These are phyloP conservation scores for Hydrochoerus hydrochaeris DNA, from an alignment of 2,113 vertebrate species.

Conservation along the genomic window DNA sequence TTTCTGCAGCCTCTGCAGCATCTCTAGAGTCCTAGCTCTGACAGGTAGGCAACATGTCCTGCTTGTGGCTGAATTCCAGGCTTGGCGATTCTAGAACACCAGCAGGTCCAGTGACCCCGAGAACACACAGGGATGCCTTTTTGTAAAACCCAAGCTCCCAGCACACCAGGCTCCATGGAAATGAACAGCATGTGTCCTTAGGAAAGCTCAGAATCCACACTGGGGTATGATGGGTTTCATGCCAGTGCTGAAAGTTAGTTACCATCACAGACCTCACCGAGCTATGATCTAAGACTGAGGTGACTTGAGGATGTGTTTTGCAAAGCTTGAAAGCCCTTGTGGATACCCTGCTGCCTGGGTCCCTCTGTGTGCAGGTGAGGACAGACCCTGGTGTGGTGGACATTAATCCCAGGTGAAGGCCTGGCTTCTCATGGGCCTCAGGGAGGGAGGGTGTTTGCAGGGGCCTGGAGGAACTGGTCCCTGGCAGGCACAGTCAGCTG, in stretches of 20 bases:
- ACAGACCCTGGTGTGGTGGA: neutral
- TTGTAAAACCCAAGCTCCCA: neutral
- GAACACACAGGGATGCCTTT: neutral
- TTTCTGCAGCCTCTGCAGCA: neutral
- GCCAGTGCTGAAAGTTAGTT: neutral
- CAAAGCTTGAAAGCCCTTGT: neutral
- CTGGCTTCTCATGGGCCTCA: neutral
- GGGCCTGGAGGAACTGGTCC: rapidly evolving
- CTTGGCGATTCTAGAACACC: too few species aligned
- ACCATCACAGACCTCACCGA: neutral
- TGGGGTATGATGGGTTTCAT: too few species aligned
- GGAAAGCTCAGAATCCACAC: neutral
- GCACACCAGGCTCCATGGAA: rapidly evolving
- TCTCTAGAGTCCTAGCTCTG: neutral
- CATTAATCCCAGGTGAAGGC: neutral
- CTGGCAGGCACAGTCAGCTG: neutral
- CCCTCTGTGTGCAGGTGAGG: neutral
- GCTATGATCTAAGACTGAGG: neutral
- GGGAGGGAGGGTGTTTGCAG: too few species aligned
- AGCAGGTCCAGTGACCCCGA: too few species aligned
- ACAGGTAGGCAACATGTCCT: neutral
- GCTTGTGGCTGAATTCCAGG: neutral
- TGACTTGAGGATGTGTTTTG: neutral
- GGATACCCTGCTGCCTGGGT: neutral
- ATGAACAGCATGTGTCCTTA: neutral